phyloP scores from a whole-genome alignment of 1,140 invertebrate genomes.

The Meloidogyne chitwoodi region DNA sequence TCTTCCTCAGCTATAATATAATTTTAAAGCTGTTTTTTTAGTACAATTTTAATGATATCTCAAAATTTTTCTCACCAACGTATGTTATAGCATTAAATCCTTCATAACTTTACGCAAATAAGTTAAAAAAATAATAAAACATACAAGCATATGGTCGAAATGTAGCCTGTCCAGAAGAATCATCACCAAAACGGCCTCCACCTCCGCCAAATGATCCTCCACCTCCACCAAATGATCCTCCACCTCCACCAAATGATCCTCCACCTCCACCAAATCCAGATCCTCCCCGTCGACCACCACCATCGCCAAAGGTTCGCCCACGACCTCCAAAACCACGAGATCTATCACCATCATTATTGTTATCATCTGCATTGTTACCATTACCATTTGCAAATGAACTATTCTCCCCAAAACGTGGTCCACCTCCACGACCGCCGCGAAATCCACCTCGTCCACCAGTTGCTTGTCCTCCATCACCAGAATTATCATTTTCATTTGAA shows the following conservation, averaged over 20 bases:
- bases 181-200: not conserved
- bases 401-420: not conserved
- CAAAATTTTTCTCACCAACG: too few species aligned
- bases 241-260: not conserved
- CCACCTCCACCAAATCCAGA: not conserved
- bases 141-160: not conserved
- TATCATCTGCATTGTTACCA: not conserved
- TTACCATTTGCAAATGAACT: not conserved
- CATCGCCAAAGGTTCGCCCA: not conserved
- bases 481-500: not conserved
- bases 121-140: too few species aligned
- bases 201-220: not conserved
- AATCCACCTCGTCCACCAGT: not conserved
- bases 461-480: not conserved
- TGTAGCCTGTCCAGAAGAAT: not conserved
- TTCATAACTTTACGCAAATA: too few species aligned
- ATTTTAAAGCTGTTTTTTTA: too few species aligned
- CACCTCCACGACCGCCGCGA: not conserved
- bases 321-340: not conserved
- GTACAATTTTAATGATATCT: too few species aligned
- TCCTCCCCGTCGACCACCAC: not conserved
- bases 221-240: not conserved
- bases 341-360: not conserved
- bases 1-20: conserved; percentile 22
- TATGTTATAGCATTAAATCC: too few species aligned